phyloP scores from a whole-genome alignment of 2,888 invertebrate genomes.

The Opisthograptis luteolata region DNA sequence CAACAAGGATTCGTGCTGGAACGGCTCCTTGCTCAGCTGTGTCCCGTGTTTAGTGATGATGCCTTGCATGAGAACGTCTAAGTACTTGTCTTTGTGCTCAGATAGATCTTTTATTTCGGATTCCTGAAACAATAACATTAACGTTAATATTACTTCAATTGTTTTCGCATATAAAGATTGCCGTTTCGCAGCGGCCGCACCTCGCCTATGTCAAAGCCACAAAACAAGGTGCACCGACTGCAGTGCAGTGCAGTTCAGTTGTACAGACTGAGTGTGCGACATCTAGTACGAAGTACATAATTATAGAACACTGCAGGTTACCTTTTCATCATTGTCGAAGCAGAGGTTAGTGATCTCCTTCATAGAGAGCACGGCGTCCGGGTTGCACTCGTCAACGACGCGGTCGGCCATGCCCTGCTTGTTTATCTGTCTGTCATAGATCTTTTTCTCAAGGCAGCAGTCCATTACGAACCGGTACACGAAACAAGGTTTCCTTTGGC shows the following conservation, averaged over 20 bases:
- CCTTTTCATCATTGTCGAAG: slow-evolving; percentile 93
- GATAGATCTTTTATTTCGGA: slow-evolving; percentile 90
- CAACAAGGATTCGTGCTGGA: slow-evolving; percentile 97
- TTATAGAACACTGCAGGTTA: too few relatives aligned
- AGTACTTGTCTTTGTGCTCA: slow-evolving; percentile 88
- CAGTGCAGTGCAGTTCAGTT: too few relatives aligned
- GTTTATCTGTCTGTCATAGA: slow-evolving; percentile 98
- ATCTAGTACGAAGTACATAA: too few relatives aligned
- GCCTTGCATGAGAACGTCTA: slow-evolving; percentile 93
- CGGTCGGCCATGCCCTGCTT: slow-evolving; percentile 99
- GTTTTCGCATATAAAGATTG: not conserved
- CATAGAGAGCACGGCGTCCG: slow-evolving; percentile 95
- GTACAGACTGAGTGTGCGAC: too few relatives aligned
- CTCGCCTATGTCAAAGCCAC: too few relatives aligned
- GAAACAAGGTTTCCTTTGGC: slow-evolving; percentile 96
- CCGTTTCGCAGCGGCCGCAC: not conserved
- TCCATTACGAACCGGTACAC: slow-evolving; percentile 99
- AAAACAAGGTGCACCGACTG: too few relatives aligned
- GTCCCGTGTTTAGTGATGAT: slow-evolving; percentile 86
- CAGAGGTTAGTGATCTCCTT: slow-evolving; percentile 95
- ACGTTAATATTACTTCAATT: too few relatives aligned
- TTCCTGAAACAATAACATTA: slow-evolving; percentile 73
- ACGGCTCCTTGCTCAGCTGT: slow-evolving; percentile 92
- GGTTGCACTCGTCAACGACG: slow-evolving; percentile 99
- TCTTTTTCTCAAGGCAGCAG: slow-evolving; percentile 98